Evolutionary conservation across 92 coral and sea anemone species (phyloP).

Genomic region (Nematostella vectensis): DNA sequence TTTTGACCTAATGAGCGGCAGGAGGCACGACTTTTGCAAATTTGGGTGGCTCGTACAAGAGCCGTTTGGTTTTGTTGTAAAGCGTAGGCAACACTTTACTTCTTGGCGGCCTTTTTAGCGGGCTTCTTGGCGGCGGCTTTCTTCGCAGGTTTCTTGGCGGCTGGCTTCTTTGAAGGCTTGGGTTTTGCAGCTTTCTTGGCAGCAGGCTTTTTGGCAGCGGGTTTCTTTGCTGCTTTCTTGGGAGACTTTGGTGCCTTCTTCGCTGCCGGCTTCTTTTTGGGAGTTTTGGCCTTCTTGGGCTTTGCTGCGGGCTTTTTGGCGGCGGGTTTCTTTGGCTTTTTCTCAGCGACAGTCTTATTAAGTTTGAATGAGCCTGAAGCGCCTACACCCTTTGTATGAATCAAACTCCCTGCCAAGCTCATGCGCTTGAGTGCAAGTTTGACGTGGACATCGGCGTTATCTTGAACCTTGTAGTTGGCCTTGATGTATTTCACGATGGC

Average conservation of each 20-base stretch:
- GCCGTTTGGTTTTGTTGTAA: conserved; percentile 14
- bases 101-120: conserved; percentile 14
- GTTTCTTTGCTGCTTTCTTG: conserved; percentile 5
- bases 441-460: conserved; percentile 13
- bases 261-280: conserved; percentile 26
- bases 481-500: conserved; percentile 65
- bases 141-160: not conserved
- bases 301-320: conserved; percentile 4
- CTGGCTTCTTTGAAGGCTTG: not conserved
- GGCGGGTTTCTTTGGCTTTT: conserved; percentile 24
- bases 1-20: conserved; percentile 6
- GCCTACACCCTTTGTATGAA: conserved; percentile 35
- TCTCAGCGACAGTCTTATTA: conserved; percentile 4
- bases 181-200: conserved; percentile 15
- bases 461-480: conserved; percentile 40
- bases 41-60: conserved; percentile 38
- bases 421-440: conserved; percentile 40
- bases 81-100: not conserved
- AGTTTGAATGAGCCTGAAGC: conserved; percentile 58
- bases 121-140: conserved; percentile 1
- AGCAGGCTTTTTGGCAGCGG: not conserved
- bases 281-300: conserved; percentile 8
- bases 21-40: conserved; percentile 11
- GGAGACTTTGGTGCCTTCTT: conserved; percentile 19
- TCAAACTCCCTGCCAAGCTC: conserved; percentile 10